Base-by-base conservation (phyloP, 1,140 invertebrate species). In the Tribolium madens region DNA sequence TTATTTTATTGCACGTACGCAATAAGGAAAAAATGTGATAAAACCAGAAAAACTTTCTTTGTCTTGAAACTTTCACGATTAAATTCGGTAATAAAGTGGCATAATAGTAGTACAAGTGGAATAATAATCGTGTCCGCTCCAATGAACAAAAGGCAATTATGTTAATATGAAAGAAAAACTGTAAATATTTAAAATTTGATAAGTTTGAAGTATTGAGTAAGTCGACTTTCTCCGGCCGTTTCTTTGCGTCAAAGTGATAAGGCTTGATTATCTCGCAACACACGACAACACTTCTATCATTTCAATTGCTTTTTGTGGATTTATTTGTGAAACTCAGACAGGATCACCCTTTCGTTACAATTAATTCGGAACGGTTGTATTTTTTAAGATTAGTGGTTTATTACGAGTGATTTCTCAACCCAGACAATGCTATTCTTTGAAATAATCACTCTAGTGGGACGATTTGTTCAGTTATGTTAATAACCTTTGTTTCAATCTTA, bases 111-210 rank as follows among this genome's bases (percentile, higher is more conserved):
- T 42, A 42, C n/a, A n/a, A 64, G 31, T 64, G 53, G 26, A 52
- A 60, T 10, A 10, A 60, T 18, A 60, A 60, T 60, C 53, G 17
- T 60, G 21, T 13, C 36, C 26, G 57, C 26, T 64, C 57, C 21
- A 64, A 64, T 64, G 57, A 64, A 64, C 26, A 64, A 64, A 64
- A 33, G 57, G 36, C 36, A 33, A 33, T 57, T 57, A 21, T 57
- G 26, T 26, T 1, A 64, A 14, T 64, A 3, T 64, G 5, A 33
- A 4, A 64, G 26, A 64, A 33, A 64, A 64, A 64, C 57, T 64
- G 14, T 64, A 64, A 64, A 64, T 64, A 64, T 64, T 64, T 64
- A 64, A 50, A 64, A 31, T 64, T 64, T 14, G 57, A 64, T 64
- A 64, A 64, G n/a, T 12, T 18, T 57, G 10, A 33, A n/a, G n/a